Conservation (phyloP, 1,140 invertebrate species). For the Drosophila bocqueti region DNA sequence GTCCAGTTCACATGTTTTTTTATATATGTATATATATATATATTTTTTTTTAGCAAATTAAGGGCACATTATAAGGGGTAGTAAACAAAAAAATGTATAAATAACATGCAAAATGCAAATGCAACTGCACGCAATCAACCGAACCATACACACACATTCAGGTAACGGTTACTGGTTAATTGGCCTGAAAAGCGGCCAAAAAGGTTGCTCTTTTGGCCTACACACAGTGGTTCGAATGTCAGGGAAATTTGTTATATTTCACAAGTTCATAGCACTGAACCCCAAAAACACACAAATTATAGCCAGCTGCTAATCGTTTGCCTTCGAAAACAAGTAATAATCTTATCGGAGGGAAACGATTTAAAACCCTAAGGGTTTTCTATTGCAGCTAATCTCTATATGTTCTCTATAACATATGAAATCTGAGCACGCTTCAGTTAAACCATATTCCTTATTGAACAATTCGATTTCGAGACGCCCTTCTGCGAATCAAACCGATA, state of each 20-base stretch:
- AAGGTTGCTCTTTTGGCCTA: conserved; percentile 20
- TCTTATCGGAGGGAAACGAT: conserved; percentile 1
- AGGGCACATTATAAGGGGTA: conserved; percentile 10
- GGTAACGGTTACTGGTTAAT: conserved; percentile 38
- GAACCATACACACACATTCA: not conserved
- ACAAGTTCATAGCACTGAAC: conserved; percentile 2
- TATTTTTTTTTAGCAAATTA: conserved; percentile 18
- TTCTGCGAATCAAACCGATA: not conserved
- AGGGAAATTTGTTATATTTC: not conserved
- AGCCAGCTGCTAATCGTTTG: not conserved
- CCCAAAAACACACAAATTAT: not conserved
- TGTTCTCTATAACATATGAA: not conserved
- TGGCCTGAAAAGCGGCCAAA: conserved; percentile 51
- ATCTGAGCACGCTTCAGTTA: not conserved
- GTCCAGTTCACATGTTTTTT: not conserved
- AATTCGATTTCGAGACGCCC: not conserved
- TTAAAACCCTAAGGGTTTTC: not conserved
- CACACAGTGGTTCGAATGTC: conserved; percentile 17
- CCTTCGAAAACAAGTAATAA: not conserved
- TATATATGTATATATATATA: too few species aligned
- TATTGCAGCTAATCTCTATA: not conserved
- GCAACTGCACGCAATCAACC: conserved; percentile 43
- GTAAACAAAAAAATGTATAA: conserved; percentile 13
- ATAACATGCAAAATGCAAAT: conserved; percentile 34
- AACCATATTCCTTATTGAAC: not conserved